A percentile compares a stretch with the other conserved stretches of the same genome.
phyloP scores from a whole-genome alignment of 2,797 vertebrate species.

The Pelobates cultripes region DNA sequence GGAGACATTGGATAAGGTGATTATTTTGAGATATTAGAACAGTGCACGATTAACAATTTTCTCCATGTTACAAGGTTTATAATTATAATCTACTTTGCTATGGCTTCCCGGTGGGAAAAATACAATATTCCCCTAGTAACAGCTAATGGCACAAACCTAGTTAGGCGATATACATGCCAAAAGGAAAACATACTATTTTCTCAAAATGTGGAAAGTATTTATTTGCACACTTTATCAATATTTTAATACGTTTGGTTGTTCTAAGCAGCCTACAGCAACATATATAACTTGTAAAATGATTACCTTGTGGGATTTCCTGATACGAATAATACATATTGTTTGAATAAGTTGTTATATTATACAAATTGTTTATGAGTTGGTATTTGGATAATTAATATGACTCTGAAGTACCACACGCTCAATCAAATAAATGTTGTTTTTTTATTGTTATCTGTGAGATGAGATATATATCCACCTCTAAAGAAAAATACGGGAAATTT shows the following conservation, averaged over 20 bases:
- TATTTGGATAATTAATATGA: too few species aligned
- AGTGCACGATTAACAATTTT: slow-evolving; percentile 85
- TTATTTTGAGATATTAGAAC: slow-evolving; percentile 90
- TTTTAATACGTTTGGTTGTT: slow-evolving; percentile 65
- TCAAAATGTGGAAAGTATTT: slow-evolving; percentile 56
- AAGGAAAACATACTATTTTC: slow-evolving; percentile 64
- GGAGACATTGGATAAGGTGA: slow-evolving; percentile 82
- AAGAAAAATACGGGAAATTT: too few species aligned
- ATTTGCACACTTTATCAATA: slow-evolving; percentile 52
- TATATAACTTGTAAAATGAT: neutral
- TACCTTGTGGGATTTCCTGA: neutral
- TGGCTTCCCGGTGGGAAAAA: slow-evolving; percentile 89
- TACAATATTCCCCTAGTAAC: slow-evolving; percentile 74
- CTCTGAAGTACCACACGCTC: too few species aligned
- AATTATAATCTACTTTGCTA: slow-evolving; percentile 84
- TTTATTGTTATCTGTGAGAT: too few species aligned
- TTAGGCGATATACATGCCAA: slow-evolving; percentile 69
- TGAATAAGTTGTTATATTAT: neutral
- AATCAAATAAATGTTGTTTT: too few species aligned
- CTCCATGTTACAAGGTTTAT: slow-evolving; percentile 86
- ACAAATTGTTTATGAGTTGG: neutral
- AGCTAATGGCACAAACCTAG: slow-evolving; percentile 74
- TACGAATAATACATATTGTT: neutral
- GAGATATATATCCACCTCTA: too few species aligned
- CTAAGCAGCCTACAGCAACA: slow-evolving; percentile 26